Percentiles rank a stretch among this genome's conserved stretches.
phyloP scores from a whole-genome alignment of 2,113 vertebrate genomes.

The Natator depressus region DNA sequence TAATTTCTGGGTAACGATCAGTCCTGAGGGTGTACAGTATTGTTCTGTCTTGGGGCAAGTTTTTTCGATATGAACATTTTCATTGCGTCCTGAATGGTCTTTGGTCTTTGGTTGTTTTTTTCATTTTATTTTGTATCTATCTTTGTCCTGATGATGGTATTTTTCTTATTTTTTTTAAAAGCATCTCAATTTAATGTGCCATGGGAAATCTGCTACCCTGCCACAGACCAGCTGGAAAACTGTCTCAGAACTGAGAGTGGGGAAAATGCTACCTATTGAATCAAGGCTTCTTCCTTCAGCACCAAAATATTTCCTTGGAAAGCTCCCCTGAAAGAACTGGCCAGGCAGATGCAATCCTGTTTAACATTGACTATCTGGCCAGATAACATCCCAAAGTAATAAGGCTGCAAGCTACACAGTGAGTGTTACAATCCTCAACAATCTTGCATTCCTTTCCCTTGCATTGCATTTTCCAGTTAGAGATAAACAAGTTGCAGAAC shows the following conservation, averaged over 20 bases:
- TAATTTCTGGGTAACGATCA: neutral
- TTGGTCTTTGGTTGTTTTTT: too few species aligned
- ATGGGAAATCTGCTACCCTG: neutral
- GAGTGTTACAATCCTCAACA: neutral
- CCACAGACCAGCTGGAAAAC: neutral
- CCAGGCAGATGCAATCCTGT: neutral
- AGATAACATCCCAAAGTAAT: neutral
- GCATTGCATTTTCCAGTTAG: neutral
- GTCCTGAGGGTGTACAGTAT: too few species aligned
- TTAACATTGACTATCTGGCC: neutral
- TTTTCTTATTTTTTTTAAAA: neutral
- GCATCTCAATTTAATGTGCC: neutral
- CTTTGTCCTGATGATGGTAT: neutral
- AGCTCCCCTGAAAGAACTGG: neutral
- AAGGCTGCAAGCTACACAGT: neutral
- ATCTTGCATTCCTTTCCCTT: neutral
- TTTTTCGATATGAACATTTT: neutral
- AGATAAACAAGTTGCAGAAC: neutral
- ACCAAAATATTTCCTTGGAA: neutral
- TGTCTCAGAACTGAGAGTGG: neutral
- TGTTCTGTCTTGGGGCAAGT: neutral
- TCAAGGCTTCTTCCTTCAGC: neutral
- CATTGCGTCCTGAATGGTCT: neutral
- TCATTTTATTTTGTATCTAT: neutral
- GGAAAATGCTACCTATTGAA: neutral